Conservation (phyloP, 2,888 invertebrate species). For the Drosophila helvetica region DNA sequence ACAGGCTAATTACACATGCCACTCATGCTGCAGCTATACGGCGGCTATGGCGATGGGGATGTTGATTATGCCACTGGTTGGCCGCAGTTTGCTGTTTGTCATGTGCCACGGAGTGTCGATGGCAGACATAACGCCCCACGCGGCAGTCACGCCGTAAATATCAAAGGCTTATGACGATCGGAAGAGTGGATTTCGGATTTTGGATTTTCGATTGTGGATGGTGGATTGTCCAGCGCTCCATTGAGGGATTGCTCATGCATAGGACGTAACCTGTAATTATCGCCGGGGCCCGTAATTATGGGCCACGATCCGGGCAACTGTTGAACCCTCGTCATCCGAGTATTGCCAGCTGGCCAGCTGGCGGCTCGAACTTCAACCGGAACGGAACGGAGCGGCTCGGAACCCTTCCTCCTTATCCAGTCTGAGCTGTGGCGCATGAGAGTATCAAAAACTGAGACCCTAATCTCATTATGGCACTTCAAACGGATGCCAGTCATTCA, state of each 20-base stretch:
- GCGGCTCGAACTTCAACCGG: constrained; percentile 17
- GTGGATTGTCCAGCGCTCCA: background rate
- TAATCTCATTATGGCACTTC: constrained; percentile 74
- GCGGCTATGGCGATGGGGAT: constrained; percentile 1
- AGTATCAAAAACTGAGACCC: constrained; percentile 32
- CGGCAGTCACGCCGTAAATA: constrained; percentile 50
- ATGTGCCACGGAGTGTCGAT: constrained; percentile 35
- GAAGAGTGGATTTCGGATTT: background rate
- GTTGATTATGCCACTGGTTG: constrained; percentile 24
- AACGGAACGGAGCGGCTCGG: too few relatives aligned
- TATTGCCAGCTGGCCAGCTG: constrained; percentile 16
- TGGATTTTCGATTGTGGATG: too few relatives aligned
- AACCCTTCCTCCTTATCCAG: constrained; percentile 42
- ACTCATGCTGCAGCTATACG: constrained; percentile 48
- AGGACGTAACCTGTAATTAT: constrained; percentile 39
- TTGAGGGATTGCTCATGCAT: constrained; percentile 2
- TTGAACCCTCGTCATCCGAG: constrained; percentile 43
- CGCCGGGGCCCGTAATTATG: constrained; percentile 59
- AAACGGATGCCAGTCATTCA: constrained; percentile 53
- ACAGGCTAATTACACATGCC: constrained; percentile 70
- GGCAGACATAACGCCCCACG: constrained; percentile 8
- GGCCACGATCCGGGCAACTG: constrained; percentile 52
- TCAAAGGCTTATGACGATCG: constrained; percentile 34
- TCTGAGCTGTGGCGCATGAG: constrained; percentile 14
- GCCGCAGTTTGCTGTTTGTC: constrained; percentile 36